Percentiles rank a stretch among this genome's conserved stretches.
These are phyloP conservation scores for Caenorhabditis japonica DNA, from an alignment of 2,888 invertebrate species.

Conservation along the genomic window DNA sequence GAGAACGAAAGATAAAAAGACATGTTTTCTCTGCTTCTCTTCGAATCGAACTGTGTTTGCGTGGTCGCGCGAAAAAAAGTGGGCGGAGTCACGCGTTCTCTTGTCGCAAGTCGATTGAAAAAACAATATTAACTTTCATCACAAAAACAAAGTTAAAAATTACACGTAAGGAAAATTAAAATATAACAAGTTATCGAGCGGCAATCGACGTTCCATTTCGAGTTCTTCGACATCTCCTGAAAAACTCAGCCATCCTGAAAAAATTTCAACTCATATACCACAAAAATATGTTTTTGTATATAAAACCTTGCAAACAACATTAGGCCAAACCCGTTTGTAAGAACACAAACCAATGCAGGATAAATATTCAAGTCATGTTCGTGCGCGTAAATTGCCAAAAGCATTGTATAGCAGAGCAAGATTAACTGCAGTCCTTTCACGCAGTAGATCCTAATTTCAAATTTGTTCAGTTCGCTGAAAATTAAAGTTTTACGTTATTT, in stretches of 20 bases:
- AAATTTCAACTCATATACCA: neutral
- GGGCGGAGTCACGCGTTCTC: too few species aligned
- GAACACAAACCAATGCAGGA: conserved; percentile 64
- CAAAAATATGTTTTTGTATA: neutral
- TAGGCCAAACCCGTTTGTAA: conserved; percentile 69
- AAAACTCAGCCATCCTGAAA: conserved; percentile 65
- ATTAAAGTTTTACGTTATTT: neutral
- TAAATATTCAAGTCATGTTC: conserved; percentile 67
- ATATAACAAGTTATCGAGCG: conserved; percentile 43
- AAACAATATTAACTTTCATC: neutral
- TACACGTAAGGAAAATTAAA: too few species aligned
- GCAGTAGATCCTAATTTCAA: conserved; percentile 60
- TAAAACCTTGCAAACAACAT: conserved; percentile 64
- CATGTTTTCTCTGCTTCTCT: too few species aligned
- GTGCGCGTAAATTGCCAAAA: conserved; percentile 65
- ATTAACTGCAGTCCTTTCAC: conserved; percentile 64
- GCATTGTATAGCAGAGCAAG: conserved; percentile 67
- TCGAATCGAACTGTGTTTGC: too few species aligned
- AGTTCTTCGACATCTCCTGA: conserved; percentile 62
- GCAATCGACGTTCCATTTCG: conserved; percentile 58
- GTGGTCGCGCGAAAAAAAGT: too few species aligned
- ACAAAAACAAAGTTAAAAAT: neutral
- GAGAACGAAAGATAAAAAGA: too few species aligned
- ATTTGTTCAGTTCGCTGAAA: conserved; percentile 63
- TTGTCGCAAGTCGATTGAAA: too few species aligned